These are phyloP conservation scores for Pongo abelii DNA, from an alignment of 2,113 vertebrate genomes.

Conservation along the genomic window DNA sequence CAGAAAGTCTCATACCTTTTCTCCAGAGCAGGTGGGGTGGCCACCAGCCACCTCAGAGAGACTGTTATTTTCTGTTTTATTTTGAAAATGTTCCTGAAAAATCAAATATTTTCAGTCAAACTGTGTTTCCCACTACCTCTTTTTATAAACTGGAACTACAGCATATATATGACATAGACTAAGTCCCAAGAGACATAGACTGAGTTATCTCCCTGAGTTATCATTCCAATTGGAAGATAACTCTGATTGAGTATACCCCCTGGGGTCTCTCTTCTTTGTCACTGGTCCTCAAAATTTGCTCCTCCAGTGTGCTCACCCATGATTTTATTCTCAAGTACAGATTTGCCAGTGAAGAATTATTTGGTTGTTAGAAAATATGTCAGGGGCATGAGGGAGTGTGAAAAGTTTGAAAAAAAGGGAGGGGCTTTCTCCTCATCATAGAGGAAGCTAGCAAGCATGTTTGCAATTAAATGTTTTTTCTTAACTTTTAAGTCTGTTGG, in stretches of 20 bases:
- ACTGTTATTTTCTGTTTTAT: not conserved
- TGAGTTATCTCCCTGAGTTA: too few species aligned
- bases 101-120: not conserved
- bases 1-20: not conserved
- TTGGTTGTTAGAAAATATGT: not conserved
- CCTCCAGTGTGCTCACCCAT: not conserved
- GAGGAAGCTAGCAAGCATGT: not conserved
- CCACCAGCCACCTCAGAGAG: not conserved
- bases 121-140: not conserved
- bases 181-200: not conserved
- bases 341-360: not conserved
- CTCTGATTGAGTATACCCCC: too few species aligned
- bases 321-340: not conserved
- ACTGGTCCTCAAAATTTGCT: not conserved
- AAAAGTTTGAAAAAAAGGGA: not conserved
- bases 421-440: not conserved
- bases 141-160: not conserved
- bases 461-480: not conserved
- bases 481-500: not conserved
- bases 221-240: not conserved
- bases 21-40: not conserved
- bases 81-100: not conserved
- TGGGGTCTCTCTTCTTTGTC: not conserved
- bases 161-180: not conserved
- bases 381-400: not conserved